Conservation (phyloP, 2,113 vertebrate genomes). For the Mustelus asterias region DNA sequence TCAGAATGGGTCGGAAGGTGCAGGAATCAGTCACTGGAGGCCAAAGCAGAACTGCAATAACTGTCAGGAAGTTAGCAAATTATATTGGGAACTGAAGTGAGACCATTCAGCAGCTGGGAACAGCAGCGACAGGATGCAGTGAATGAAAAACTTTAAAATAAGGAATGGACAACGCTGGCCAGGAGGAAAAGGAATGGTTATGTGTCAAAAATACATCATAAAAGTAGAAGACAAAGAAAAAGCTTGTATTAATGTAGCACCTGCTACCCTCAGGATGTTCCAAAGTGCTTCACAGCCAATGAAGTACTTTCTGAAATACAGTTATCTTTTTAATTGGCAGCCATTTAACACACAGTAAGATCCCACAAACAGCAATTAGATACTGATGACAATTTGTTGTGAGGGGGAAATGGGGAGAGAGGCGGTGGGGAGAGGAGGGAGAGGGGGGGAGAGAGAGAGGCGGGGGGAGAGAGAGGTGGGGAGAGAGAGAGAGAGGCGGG, state of each 20-base stretch:
- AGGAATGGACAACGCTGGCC: not conserved
- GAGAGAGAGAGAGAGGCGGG: too few relatives aligned
- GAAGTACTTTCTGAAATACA: not conserved
- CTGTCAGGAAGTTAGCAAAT: not conserved
- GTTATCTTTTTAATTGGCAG: not conserved
- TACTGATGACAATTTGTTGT: not conserved
- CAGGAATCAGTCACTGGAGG: not conserved
- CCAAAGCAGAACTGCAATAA: not conserved
- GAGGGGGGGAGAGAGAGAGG: too few relatives aligned
- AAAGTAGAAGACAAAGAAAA: not conserved
- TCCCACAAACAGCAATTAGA: not conserved
- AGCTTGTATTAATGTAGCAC: not conserved
- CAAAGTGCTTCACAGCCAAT: not conserved
- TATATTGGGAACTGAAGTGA: not conserved
- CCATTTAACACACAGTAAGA: not conserved
- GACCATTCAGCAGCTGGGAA: not conserved
- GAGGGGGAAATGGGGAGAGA: not conserved
- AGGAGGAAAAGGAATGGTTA: not conserved
- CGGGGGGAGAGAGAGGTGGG: too few relatives aligned
- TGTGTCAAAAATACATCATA: not conserved
- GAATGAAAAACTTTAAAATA: not conserved
- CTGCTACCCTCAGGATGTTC: not conserved
- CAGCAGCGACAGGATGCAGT: not conserved
- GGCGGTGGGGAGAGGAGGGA: too few relatives aligned
- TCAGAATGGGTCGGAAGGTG: not conserved